These are phyloP conservation scores for Drosophila paranaensis DNA, from an alignment of 2,888 invertebrate genomes.

Conservation along the genomic window DNA sequence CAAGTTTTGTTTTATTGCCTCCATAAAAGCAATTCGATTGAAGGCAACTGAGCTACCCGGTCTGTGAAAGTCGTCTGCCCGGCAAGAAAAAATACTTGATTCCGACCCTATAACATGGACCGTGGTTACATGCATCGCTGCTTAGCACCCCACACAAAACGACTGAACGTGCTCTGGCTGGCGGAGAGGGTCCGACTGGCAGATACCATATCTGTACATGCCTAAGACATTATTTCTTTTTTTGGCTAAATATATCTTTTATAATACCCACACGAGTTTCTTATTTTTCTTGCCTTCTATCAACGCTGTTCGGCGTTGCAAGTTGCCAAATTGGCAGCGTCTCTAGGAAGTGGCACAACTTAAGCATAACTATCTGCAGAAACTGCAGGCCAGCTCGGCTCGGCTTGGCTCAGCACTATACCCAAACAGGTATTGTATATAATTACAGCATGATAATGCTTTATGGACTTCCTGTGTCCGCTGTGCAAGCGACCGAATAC, in stretches of 20 bases:
- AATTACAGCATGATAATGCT: slow-evolving; percentile 43
- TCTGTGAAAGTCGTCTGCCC: slow-evolving; percentile 11
- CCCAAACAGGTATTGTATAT: slow-evolving; percentile 31
- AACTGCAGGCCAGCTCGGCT: slow-evolving; percentile 5
- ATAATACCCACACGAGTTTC: neutral
- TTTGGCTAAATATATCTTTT: slow-evolving; percentile 2
- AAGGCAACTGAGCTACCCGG: slow-evolving; percentile 17
- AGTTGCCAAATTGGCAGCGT: slow-evolving; percentile 1
- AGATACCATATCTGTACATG: neutral
- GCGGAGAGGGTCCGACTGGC: neutral
- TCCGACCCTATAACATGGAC: slow-evolving; percentile 44
- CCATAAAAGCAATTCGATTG: slow-evolving; percentile 26
- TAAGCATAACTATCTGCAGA: slow-evolving; percentile 8
- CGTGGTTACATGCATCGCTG: slow-evolving; percentile 56
- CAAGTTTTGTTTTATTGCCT: slow-evolving; percentile 34
- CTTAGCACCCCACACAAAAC: slow-evolving; percentile 34
- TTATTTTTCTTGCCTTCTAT: slow-evolving; percentile 9
- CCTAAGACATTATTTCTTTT: neutral
- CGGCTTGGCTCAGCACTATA: slow-evolving; percentile 2
- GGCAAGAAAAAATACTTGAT: slow-evolving; percentile 17
- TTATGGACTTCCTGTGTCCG: slow-evolving; percentile 41
- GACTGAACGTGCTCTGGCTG: neutral
- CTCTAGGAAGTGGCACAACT: slow-evolving; percentile 13
- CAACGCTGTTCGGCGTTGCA: slow-evolving; percentile 1
- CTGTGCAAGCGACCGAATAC: slow-evolving; percentile 20